Conservation (phyloP, 2,888 invertebrate species). For the Agelastica alni region DNA sequence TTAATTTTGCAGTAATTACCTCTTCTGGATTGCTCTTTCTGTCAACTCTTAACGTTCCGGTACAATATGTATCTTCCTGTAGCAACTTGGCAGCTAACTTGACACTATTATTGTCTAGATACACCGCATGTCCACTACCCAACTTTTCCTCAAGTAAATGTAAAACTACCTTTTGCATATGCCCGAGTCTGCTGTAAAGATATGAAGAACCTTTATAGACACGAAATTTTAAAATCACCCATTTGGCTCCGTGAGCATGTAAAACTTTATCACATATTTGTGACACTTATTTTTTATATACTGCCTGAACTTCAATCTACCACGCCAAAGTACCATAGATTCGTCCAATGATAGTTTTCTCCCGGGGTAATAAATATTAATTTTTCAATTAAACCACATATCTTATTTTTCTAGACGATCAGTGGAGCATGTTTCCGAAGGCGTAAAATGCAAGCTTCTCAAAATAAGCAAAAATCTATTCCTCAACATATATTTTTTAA, state of each 20-base stretch:
- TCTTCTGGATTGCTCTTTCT: not conserved
- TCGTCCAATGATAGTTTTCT: conserved; percentile 36
- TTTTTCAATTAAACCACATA: too few species aligned
- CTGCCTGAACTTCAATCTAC: conserved; percentile 46
- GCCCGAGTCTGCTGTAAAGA: conserved; percentile 16
- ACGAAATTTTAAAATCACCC: conserved; percentile 21
- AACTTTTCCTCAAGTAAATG: conserved; percentile 28
- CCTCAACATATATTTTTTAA: conserved; percentile 14
- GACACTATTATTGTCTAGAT: conserved; percentile 27
- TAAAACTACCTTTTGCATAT: conserved; percentile 25
- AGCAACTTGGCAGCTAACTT: conserved; percentile 13
- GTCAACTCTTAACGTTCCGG: conserved; percentile 30
- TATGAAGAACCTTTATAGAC: conserved; percentile 23
- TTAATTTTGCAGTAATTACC: not conserved
- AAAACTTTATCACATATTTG: conserved; percentile 44
- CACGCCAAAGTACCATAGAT: conserved; percentile 40
- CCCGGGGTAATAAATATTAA: conserved; percentile 34
- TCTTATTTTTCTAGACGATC: conserved; percentile 18
- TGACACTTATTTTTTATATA: conserved; percentile 48
- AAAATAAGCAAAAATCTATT: conserved; percentile 23
- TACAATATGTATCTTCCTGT: conserved; percentile 31
- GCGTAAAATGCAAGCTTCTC: conserved; percentile 19
- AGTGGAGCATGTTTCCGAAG: conserved; percentile 11
- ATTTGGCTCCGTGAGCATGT: conserved; percentile 32
- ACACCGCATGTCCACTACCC: conserved; percentile 22